These are phyloP conservation scores for Phyllotreta cruciferae DNA, from an alignment of 2,888 invertebrate genomes.

Conservation along the genomic window DNA sequence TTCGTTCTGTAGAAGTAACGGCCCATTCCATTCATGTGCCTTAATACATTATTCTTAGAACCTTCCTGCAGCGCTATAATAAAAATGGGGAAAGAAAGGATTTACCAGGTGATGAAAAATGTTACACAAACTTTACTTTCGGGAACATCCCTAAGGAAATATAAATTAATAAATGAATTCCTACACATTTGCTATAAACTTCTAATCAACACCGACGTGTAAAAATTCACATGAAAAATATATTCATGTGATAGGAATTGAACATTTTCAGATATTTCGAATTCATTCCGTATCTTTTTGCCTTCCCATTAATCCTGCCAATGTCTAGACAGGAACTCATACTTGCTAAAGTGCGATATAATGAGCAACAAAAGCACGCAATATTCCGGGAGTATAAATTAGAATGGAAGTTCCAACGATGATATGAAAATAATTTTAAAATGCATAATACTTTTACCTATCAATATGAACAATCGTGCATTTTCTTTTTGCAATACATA, in stretches of 20 bases:
- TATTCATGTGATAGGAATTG: no score
- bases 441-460: no score
- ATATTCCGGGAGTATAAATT: no score
- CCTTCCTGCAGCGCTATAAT: conserved; percentile 20
- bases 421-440: no score
- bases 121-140: conserved; percentile 11
- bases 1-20: conserved; percentile 24
- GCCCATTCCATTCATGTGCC: conserved; percentile 19
- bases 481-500: no score
- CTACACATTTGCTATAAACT: not conserved
- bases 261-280: no score
- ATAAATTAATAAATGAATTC: conserved; percentile 5
- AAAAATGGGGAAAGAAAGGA: conserved; percentile 18
- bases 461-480: no score
- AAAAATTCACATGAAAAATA: not conserved
- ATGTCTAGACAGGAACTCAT: no score
- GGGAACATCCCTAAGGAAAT: conserved; percentile 4
- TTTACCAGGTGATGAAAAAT: conserved; percentile 19
- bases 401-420: no score
- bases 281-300: conserved; percentile 4
- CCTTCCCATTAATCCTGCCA: no score
- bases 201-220: not conserved
- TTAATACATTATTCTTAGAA: conserved; percentile 28
- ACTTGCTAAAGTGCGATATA: no score
- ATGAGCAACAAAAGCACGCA: no score